Base-by-base conservation (phyloP, 2,888 invertebrate species). In the Luperina testacea region DNA sequence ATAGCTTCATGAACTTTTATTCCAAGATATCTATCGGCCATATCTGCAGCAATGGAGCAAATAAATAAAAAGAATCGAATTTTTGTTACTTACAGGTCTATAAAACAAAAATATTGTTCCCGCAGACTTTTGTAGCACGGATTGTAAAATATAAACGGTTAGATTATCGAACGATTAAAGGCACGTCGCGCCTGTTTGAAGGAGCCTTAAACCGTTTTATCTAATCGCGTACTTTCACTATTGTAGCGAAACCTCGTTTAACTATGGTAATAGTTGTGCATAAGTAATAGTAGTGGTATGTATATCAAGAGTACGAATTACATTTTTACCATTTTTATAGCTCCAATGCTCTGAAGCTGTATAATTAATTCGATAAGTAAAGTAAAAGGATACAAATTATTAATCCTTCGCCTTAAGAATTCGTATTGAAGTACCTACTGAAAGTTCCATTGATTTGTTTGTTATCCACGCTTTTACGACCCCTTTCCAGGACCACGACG, bases 331-430 rank as follows among this genome's bases (percentile, higher is more conserved):
- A 24, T n/a, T 53, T 71, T 64, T 63, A 65, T 59, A n/a, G n/a
- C 11, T 68, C 38, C 57, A 24, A 57, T 48, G 53, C 42, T 61
- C 24, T 78, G 13, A 15, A 42, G 15, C 24, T 59, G 45, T 70
- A 65, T 73, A 78, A 65, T 74, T 72, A 78, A 59, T n/a, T 11
- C 1, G 77, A 75, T 77, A 75, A 82, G 42, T 9, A 24, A 75
- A 77, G 32, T 67, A 75, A 70, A 76, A 68, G 7, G 27, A 59
- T 13, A 11, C 57, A 59, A 59, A 59, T 57, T 3, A 57, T 57
- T 57, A 61, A 59, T 59, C n/a, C n/a, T 13, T 59, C n/a, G 1
- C 11, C 38, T 38, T 72, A 68, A 63, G 53, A 68, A 63, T 51
- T 61, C 32, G 38, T 57, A 38, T n/a, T 76, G 15, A n/a, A 67